Conservation (phyloP, 2,888 invertebrate species). For the Pachycephus smyrnensis region DNA sequence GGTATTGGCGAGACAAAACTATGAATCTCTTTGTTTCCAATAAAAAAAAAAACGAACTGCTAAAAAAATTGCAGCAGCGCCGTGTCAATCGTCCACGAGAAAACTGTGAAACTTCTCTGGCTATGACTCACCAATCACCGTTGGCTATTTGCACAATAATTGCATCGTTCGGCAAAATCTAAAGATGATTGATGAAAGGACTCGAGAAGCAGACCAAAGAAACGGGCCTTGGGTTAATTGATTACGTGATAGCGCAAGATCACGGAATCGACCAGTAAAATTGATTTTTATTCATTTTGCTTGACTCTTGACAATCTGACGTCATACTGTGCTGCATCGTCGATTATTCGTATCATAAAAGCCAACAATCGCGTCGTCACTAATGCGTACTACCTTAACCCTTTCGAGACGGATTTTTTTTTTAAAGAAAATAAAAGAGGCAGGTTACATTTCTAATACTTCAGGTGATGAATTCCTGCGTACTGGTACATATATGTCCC, state of each 20-base stretch:
- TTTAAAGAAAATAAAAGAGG: no score
- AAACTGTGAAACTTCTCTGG: background rate
- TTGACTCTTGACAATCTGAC: background rate
- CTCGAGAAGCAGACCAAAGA: background rate
- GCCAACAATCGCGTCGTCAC: background rate
- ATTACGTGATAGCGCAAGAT: background rate
- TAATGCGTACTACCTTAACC: background rate
- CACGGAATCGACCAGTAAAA: background rate
- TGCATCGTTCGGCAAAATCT: background rate
- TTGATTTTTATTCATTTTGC: background rate
- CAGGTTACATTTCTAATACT: no score
- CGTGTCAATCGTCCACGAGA: background rate
- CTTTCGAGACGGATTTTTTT: no score
- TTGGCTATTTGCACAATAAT: background rate
- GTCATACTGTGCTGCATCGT: background rate
- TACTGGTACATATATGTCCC: no score
- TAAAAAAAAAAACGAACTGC: background rate
- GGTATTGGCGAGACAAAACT: background rate
- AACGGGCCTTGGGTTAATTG: background rate
- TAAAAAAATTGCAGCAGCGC: background rate
- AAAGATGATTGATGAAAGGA: background rate
- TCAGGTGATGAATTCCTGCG: no score
- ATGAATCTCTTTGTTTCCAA: background rate
- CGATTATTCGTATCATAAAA: background rate
- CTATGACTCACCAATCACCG: background rate